Base-by-base conservation (phyloP, 2,797 vertebrate species). In the Sebastolobus altivelis region DNA sequence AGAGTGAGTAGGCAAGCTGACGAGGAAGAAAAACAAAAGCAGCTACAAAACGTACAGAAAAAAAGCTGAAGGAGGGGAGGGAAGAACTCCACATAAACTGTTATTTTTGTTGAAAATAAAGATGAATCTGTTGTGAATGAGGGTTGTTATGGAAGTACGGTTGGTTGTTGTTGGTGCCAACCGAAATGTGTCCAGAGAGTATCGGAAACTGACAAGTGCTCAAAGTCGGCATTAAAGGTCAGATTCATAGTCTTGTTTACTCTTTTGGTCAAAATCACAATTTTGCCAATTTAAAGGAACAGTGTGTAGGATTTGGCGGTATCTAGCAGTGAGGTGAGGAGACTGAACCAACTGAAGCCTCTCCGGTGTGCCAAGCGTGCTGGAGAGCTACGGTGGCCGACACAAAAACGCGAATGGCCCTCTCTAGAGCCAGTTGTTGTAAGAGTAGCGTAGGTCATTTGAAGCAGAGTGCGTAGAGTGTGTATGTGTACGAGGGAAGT, bases 1-100 rank as follows among this genome's bases (percentile, higher is more conserved):
- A 75, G 74, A 52, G 22, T 61, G 65, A 76, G 72, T 6, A 52
- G 68, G 75, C n/a, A 35, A 72, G 25, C 31, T 60, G 58, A 82
- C 2, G 55, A 76, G 54, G 72, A 72, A 22, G 49, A 63, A 35
- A 71, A 82, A 69, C 29, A 55, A 61, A 82, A 55, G 14, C 20
- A 55, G 80, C 31, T 16, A 27, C 31, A 63, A 82, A 35, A 77
- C 2, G 43, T 18, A 59, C 33, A 46, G 33, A 70, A 13, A 12
- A 7, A 56, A 52, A 65, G 27, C 29, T 8, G 4, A 54, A n/a
- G 14, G n/a, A 73, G 31, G 55, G 10, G n/a, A 73, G 31, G 49
- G 8, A 46, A 59, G 49, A 56, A 54, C 40, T 33, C 75, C 37
- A 58, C 58, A 73, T 16, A 65, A 73, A 56, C 11, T n/a, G 4